Conservation (phyloP, 2,797 vertebrate genomes). For the Hypotaenidia philippensis region DNA sequence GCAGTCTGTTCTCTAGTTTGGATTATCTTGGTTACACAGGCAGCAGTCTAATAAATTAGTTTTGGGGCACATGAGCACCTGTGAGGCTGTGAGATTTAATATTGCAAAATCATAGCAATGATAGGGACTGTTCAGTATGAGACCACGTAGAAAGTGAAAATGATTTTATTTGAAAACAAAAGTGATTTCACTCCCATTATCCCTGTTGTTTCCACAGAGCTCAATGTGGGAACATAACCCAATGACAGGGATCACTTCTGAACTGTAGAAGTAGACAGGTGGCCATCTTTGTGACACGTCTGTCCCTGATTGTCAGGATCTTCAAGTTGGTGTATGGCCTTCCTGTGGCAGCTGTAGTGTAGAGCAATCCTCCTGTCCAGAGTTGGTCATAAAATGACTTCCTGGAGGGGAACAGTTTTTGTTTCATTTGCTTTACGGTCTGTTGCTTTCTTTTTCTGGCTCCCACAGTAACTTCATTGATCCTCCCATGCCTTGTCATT, state of each 20-base stretch:
- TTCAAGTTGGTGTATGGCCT: background rate
- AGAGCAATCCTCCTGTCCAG: background rate
- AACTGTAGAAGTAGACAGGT: background rate
- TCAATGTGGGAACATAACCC: background rate
- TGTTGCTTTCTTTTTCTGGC: background rate
- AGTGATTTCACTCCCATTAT: background rate
- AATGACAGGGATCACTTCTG: fast-evolving
- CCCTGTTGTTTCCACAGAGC: background rate
- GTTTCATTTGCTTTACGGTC: background rate
- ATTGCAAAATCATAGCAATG: background rate
- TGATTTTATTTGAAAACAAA: background rate
- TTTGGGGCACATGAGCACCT: background rate
- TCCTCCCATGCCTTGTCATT: background rate
- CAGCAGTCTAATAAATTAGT: background rate
- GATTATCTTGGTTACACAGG: background rate
- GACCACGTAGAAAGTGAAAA: background rate
- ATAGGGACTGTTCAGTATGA: background rate
- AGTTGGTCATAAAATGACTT: background rate
- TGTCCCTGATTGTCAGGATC: fast-evolving
- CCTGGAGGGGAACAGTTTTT: background rate
- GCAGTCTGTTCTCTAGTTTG: background rate
- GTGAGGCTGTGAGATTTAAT: background rate
- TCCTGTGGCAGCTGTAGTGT: background rate
- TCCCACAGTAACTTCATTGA: background rate
- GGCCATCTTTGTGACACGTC: background rate